These are phyloP conservation scores for Trissolcus brochymenae DNA, from an alignment of 2,888 invertebrate species.

Conservation along the genomic window DNA sequence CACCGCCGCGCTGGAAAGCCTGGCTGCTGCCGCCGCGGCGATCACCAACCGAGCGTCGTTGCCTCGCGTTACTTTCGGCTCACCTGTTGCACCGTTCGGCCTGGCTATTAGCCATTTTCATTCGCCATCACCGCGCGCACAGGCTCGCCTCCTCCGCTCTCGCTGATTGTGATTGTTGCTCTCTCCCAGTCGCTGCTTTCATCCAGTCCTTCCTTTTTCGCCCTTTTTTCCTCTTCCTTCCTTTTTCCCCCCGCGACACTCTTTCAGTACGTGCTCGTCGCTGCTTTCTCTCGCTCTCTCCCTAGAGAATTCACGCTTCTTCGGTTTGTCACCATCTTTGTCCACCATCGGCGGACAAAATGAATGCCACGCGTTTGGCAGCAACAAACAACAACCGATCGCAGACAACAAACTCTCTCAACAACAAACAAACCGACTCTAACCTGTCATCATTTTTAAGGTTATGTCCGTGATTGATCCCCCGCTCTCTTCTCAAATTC, in stretches of 20 bases:
- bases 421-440: too few species aligned
- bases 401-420: neutral
- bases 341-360: neutral
- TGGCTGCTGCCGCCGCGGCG: neutral
- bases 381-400: neutral
- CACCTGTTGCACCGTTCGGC: constrained; percentile 73
- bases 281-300: neutral
- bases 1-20: constrained; percentile 35
- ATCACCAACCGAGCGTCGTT: neutral
- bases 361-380: neutral
- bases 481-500: too few species aligned
- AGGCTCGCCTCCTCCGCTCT: constrained; percentile 19
- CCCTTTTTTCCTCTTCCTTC: constrained; percentile 2
- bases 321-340: neutral
- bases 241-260: neutral
- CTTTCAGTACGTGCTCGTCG: neutral
- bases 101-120: constrained; percentile 73
- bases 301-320: neutral
- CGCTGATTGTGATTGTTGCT: constrained; percentile 26
- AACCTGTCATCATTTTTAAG: too few species aligned
- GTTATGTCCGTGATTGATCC: too few species aligned
- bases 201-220: constrained; percentile 8
- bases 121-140: constrained; percentile 43
- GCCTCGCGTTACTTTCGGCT: constrained; percentile 10
- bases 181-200: constrained; percentile 6